Evolutionary conservation across 1,140 invertebrate species (phyloP).

Genomic region (Megalonaias nervosa): DNA sequence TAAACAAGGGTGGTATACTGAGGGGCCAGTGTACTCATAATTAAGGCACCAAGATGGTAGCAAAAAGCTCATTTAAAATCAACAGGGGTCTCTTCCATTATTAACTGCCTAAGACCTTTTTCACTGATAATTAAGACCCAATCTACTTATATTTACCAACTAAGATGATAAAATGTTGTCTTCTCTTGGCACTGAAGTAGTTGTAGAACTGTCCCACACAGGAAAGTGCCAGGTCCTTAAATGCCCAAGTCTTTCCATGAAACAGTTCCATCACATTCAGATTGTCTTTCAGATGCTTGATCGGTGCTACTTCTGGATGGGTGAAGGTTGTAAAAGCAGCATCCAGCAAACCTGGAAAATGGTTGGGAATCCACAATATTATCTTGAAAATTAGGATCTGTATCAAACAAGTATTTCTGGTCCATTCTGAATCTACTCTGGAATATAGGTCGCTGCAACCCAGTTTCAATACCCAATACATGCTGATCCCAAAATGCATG

Average conservation of each 20-base stretch:
- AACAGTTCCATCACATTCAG: slow-evolving; percentile 72
- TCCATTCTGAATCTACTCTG: not conserved
- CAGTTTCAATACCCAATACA: not conserved
- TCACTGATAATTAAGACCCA: not conserved
- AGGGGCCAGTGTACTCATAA: too few relatives aligned
- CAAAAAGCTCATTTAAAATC: too few relatives aligned
- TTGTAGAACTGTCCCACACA: slow-evolving; percentile 71
- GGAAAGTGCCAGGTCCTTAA: slow-evolving; percentile 73
- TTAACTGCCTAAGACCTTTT: too few relatives aligned
- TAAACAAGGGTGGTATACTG: too few relatives aligned
- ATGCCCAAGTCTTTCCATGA: slow-evolving; percentile 73
- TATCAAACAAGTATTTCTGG: not conserved
- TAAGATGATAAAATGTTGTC: slow-evolving; percentile 65
- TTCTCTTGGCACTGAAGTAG: slow-evolving; percentile 69
- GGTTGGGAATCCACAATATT: not conserved
- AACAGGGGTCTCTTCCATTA: too few relatives aligned
- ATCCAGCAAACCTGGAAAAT: slow-evolving; percentile 61
- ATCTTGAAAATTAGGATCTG: slow-evolving; percentile 2
- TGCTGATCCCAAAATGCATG: not conserved
- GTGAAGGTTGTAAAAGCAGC: slow-evolving; percentile 61
- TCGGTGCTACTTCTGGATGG: slow-evolving; percentile 60
- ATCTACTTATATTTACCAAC: slow-evolving; percentile 55
- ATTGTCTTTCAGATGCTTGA: slow-evolving; percentile 57
- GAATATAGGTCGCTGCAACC: not conserved
- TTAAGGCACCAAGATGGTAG: too few relatives aligned